Evolutionary conservation across 2,797 vertebrate genomes (phyloP).

Genomic region (Sebastolobus alascanus): DNA sequence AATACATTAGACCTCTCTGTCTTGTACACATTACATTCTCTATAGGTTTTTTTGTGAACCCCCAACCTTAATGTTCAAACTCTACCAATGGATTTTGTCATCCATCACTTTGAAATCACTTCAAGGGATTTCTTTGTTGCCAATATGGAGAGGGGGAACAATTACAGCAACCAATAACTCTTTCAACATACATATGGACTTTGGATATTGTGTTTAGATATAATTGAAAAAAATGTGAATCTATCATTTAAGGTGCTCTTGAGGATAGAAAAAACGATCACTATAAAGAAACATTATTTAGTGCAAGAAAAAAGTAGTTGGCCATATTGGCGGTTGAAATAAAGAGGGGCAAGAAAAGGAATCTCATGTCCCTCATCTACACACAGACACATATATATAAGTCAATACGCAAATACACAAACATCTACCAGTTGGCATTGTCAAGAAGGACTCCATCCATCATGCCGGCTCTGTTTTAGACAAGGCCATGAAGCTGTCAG

Average conservation of each 20-base stretch:
- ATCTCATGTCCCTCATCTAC: not conserved
- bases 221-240: not conserved
- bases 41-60: too few species aligned
- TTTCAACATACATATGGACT: not conserved
- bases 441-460: constrained; percentile 67
- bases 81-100: not conserved
- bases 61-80: too few species aligned
- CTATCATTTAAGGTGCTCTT: not conserved
- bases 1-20: not conserved
- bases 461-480: constrained; percentile 59
- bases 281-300: not conserved
- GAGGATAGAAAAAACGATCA: not conserved
- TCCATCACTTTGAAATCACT: not conserved
- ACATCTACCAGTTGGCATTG: constrained; percentile 68
- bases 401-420: constrained; percentile 60
- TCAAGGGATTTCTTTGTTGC: not conserved
- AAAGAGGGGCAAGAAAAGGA: not conserved
- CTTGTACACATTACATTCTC: too few species aligned
- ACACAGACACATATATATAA: constrained; percentile 30
- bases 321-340: not conserved
- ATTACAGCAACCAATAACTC: not conserved
- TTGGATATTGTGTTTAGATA: not conserved
- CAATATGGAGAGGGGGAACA: not conserved
- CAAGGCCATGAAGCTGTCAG: constrained; percentile 66
- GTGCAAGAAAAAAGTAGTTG: not conserved